Evolutionary conservation across 1,140 invertebrate species (phyloP), one percentile per base, ranked within the genome.

Genomic region (Charaxes varanes): DNA sequence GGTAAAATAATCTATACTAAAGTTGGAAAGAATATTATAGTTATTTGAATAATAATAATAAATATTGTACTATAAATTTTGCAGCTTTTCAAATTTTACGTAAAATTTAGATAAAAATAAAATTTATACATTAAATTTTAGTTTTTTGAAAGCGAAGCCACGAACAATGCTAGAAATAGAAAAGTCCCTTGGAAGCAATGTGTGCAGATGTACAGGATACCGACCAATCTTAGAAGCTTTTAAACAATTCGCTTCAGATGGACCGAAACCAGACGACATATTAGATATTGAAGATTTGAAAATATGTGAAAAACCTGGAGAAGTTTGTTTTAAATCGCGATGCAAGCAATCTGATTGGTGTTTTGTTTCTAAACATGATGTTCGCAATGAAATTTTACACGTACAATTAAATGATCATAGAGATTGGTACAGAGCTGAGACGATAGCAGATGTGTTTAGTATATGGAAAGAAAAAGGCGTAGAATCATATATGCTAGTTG

Each of bases 201-300:
- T 94, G 14, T 95, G 93, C 52, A 86, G 93, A 8, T 95, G 93
- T 59, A 95, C 93, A 1, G 93, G 93, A 0, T 94, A 94, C 63
- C 84, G 93, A 40, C 89, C 93, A 2, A 94, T 94, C 64, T 72
- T 94, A 8, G 90, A 93, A 35, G 87, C 91, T 2, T 93, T 93
- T 53, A 93, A 92, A 71, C 87, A 86, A 26, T 88, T 91, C 33
- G 88, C 87, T 1, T 72, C 41, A 16, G 68, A 77, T 10, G 22
- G 55, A 13, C 51, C 53, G 2, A 33, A 47, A 6, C 6, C 26
- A 8, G 31, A 43, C 10, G 15, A 48, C 7, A 21, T 71, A 24
- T 7, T 22, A 10, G 73, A 74, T 27, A 74, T 77, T 7, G 71
- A 79, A 57, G 68, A 79, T 22, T 30, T 79, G 7, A 37, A 22